Percentiles rank a stretch among this genome's conserved stretches.
Conservation (phyloP, 2,888 invertebrate genomes). For the Selenia dentaria region DNA sequence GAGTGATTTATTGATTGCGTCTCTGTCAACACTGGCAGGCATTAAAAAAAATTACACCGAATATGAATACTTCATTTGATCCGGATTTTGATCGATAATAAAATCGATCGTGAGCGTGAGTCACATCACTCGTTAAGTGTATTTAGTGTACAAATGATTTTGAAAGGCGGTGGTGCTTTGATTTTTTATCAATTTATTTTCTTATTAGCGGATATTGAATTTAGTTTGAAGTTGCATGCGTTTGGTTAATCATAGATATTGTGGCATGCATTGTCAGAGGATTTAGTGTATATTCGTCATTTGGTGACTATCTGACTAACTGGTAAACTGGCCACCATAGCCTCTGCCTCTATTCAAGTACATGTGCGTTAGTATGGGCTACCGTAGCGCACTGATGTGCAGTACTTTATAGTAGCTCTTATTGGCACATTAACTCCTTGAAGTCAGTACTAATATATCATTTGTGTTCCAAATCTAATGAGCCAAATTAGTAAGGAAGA, state of each 20-base stretch:
- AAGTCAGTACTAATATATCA: too few relatives aligned
- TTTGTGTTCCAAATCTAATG: too few relatives aligned
- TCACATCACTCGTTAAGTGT: constrained; percentile 80
- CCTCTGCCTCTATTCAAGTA: too few relatives aligned
- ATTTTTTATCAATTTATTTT: constrained; percentile 12
- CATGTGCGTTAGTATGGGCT: too few relatives aligned
- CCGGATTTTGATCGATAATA: constrained; percentile 83
- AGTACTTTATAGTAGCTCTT: too few relatives aligned
- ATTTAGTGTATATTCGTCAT: too few relatives aligned
- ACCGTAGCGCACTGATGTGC: too few relatives aligned
- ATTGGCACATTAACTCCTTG: too few relatives aligned
- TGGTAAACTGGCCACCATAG: too few relatives aligned
- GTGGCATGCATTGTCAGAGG: too few relatives aligned
- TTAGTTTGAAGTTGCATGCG: constrained; percentile 4
- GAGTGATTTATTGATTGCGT: constrained; percentile 84
- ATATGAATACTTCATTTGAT: constrained; percentile 83
- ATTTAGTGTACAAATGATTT: constrained; percentile 78
- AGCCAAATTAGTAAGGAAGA: too few relatives aligned
- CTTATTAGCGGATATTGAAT: constrained; percentile 36
- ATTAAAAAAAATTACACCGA: constrained; percentile 54
- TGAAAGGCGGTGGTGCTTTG: constrained; percentile 50
- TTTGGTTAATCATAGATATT: constrained; percentile 1
- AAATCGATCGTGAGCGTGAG: constrained; percentile 62
- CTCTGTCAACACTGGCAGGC: constrained; percentile 81
- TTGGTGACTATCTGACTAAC: too few relatives aligned